Base-by-base conservation (phyloP, 2,113 vertebrate genomes). In the Cephalopterus ornatus region DNA sequence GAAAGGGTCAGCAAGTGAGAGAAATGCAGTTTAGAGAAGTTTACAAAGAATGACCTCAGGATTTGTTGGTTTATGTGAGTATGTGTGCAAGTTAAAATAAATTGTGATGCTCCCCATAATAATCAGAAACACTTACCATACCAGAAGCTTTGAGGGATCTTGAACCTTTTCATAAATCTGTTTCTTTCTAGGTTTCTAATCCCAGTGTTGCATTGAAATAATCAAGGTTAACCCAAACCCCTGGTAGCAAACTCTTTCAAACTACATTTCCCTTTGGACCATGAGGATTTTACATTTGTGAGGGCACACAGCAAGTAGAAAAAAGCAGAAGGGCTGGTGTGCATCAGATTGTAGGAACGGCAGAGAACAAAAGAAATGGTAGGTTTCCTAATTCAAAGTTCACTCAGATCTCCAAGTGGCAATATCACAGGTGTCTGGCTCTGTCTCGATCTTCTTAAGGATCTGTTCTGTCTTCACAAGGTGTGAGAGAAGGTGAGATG, bases 11-110 rank as follows among this genome's bases (percentile, higher is more conserved):
- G 83, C 6, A 24, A 85, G 72, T 73, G 90, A 96, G 67, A 93
- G 90, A 95, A 83, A 95, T 63, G 79, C 70, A 83, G 77, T 85
- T 93, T 79, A 63, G 81, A 65, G 91, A 95, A 93, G 67, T 95
- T 95, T 92, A 63, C 80, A 30, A 56, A n/a, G 28, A 90, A 67
- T 44, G 89, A 56, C 72, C 85, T 63, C 81, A 85, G 88, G 68
- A 68, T 93, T 88, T 93, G 74, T 30, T 78, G 58, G 28, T 85
- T 83, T 76, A 47, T 28, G 21, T 44, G 39, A 91, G 30, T 11
- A 72, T 89, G n/a, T 68, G 62, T 83, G 56, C 2, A 7, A 95
- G 23, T 49, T 83, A 66, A 92, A 88, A 76, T 88, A 95, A 95
- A 93, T 68, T 52, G 42, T 67, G 44, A 50, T 2, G 6, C 91